Evolutionary conservation across 1,140 invertebrate species (phyloP), one percentile per base, ranked within the genome.

Genomic region (Bathynomus jamesi): DNA sequence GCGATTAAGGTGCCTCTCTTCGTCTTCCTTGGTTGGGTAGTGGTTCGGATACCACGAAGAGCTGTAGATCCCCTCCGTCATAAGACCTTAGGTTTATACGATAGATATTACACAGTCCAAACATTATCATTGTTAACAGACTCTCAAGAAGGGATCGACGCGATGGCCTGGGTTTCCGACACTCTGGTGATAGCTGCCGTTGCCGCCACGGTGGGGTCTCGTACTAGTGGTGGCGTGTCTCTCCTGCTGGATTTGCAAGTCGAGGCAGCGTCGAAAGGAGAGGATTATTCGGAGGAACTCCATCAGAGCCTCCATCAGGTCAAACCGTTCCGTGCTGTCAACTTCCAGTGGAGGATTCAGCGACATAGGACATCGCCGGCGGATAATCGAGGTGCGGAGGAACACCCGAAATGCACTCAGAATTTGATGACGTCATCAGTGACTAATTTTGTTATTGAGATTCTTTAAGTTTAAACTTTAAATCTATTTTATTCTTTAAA

Each of bases 181-280:
- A 86, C 91, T 27, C 85, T 95, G 21, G 90, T 91, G 0, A 88
- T 96, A 28, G 90, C 89, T 65, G 90, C 93, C 67, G 85, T 96
- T 8, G 89, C 89, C 8, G 87, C 91, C 72, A 85, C 91, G 73
- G 85, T 87, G 1, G 81, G 89, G 89, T 61, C 80, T 97, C 0
- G 82, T 95, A 28, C 82, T 98, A 17, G 84, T 96, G 25, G 86
- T 87, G 1, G 84, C 92, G 17, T 89, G 93, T 17, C 85, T 90
- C 1, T 86, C 88, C 61, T 91, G 94, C 78, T 96, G 94, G 93
- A 91, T 91, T 78, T 91, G 89, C 62, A 99, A 98, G 83, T 95
- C 94, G 0, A 90, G 91, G 71, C 91, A 91, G 78, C 87, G 95
- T 60, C 91, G 93, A 78, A 82, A 90, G 0, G 92, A 98, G 82